Evolutionary conservation across 2,113 vertebrate genomes (phyloP).

Genomic region (Austrofundulus limnaeus): DNA sequence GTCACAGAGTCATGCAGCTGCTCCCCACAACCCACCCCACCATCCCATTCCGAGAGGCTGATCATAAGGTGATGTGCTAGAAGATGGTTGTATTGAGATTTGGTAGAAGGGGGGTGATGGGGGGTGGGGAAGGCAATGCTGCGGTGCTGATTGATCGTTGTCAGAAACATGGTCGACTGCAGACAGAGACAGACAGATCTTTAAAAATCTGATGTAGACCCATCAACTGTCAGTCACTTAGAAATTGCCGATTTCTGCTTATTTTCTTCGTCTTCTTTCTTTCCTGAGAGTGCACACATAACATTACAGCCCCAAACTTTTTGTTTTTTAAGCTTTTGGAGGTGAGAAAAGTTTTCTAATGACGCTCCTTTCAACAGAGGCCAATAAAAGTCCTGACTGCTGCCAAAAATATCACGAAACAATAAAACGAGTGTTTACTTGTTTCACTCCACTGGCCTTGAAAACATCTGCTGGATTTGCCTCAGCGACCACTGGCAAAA

Average conservation of each 20-base stretch:
- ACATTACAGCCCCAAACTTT: slow-evolving; percentile 35
- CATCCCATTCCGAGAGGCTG: slow-evolving; percentile 35
- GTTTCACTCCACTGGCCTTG: slow-evolving; percentile 60
- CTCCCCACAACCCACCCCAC: slow-evolving; percentile 10
- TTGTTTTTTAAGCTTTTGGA: slow-evolving; percentile 45
- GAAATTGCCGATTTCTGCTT: slow-evolving; percentile 28
- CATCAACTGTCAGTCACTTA: slow-evolving; percentile 67
- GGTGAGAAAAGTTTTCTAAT: slow-evolving; percentile 50
- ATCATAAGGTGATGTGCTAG: slow-evolving; percentile 51
- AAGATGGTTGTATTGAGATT: slow-evolving; percentile 29
- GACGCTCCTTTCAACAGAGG: slow-evolving; percentile 35
- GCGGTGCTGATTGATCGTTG: slow-evolving; percentile 50
- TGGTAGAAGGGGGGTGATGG: not conserved
- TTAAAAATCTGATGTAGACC: slow-evolving; percentile 50
- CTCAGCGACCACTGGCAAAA: slow-evolving; percentile 50
- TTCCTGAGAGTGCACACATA: slow-evolving; percentile 23
- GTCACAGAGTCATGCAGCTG: slow-evolving; percentile 58
- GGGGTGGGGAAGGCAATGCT: not conserved
- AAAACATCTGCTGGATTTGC: slow-evolving; percentile 70
- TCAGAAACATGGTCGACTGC: slow-evolving; percentile 59
- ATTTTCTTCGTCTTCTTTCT: slow-evolving; percentile 4
- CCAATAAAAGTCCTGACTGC: slow-evolving; percentile 35
- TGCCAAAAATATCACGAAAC: slow-evolving; percentile 52
- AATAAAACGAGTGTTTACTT: slow-evolving; percentile 59
- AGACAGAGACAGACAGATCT: slow-evolving; percentile 50